Base-by-base conservation (phyloP, 1,140 invertebrate species). In the Nasonia longicornis region DNA sequence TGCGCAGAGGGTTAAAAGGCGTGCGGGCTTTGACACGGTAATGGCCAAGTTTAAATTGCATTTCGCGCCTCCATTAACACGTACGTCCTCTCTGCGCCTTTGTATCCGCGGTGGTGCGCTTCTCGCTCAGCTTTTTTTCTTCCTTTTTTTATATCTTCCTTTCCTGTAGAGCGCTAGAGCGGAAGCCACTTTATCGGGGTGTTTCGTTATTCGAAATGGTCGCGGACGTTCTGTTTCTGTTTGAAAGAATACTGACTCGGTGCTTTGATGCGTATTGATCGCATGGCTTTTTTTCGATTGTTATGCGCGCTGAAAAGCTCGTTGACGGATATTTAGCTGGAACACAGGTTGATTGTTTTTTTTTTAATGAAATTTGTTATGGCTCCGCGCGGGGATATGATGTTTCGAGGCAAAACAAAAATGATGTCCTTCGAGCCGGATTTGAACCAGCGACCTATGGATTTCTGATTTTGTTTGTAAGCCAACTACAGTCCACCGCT, bases 401-500 rank as follows among this genome's bases (percentile, higher is more conserved):
- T 35, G 31, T 35, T 35, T 35, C 0, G 31, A 35, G 31, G 38
- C 38, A 42, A 42, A 42, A 42, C 38, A 42, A 42, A 42, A 42
- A 11, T 42, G 0, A 42, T 42, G 10, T 88, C 87, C 88, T 89
- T 88, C 87, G 87, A 89, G 87, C 88, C 88, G 87, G 86, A 87
- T 86, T 88, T 86, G 86, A 89, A 89, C 87, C 88, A 88, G 88
- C 88, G 87, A 89, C 86, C 88, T 89, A 87, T 87, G 85, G 85
- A 88, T 87, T 69, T 80, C 74, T 77, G 86, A 89, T 72, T 72
- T 72, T 42, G 38, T 42, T 38, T 38, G 8, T 42, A 42, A 42
- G 8, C 83, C 89, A 86, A 91, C 94, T 96, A 95, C 94, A 95
- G 94, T 95, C 74, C 74, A 95, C 94, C 94, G 95, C 94, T 95